These are phyloP conservation scores for Euplexia lucipara DNA, from an alignment of 2,888 invertebrate species.

Conservation along the genomic window DNA sequence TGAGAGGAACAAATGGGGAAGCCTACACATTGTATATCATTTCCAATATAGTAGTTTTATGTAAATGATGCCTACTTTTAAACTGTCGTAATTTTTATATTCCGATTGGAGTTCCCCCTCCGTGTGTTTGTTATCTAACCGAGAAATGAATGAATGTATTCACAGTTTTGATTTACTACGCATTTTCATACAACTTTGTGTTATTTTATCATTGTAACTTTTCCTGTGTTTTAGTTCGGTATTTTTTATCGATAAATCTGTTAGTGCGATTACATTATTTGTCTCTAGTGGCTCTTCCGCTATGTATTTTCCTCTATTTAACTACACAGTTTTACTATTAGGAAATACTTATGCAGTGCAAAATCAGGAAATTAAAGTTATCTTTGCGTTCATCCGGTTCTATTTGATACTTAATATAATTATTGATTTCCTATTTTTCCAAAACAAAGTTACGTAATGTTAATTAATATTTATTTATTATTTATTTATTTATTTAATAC, in stretches of 20 bases:
- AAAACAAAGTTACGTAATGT: no score
- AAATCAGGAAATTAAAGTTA: no score
- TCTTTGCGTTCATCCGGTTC: no score
- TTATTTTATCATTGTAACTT: constrained; percentile 63
- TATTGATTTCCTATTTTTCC: no score
- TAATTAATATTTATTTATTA: no score
- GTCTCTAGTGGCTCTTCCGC: background rate
- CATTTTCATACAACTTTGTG: constrained; percentile 76
- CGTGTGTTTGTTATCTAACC: constrained; percentile 86
- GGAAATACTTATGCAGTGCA: no score
- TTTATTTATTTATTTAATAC: no score
- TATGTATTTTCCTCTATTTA: background rate
- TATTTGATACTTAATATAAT: no score
- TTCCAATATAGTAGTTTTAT: constrained; percentile 89
- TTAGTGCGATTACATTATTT: constrained; percentile 27
- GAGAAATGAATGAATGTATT: constrained; percentile 87
- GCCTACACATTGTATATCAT: constrained; percentile 81
- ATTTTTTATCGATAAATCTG: constrained; percentile 56
- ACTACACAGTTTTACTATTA: no score
- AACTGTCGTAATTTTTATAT: constrained; percentile 90
- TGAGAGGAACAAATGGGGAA: constrained; percentile 82
- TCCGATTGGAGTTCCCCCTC: constrained; percentile 88
- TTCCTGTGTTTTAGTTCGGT: constrained; percentile 58
- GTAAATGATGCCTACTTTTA: constrained; percentile 90
- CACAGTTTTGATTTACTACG: constrained; percentile 83